phyloP scores from a whole-genome alignment of 2,888 invertebrate genomes.

The Onthophagus sagittarius region DNA sequence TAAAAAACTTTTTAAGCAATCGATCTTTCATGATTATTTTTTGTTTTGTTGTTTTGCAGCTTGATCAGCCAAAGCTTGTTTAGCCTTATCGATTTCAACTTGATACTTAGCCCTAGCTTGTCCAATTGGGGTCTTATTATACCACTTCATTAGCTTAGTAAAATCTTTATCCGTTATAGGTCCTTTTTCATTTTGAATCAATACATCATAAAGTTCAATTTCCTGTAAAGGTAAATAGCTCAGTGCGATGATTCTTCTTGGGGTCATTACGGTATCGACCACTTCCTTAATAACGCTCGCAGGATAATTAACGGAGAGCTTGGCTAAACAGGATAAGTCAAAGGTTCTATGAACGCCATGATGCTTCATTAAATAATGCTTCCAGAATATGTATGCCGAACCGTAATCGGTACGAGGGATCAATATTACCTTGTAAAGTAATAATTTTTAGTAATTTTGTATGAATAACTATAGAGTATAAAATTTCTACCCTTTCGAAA shows the following conservation, averaged over 20 bases:
- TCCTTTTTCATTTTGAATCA: conserved; percentile 40
- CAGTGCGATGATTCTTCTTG: conserved; percentile 53
- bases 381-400: conserved; percentile 55
- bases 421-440: conserved; percentile 36
- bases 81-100: conserved; percentile 28
- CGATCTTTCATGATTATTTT: conserved; percentile 26
- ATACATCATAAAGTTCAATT: conserved; percentile 51
- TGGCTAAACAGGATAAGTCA: conserved; percentile 57
- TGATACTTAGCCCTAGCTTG: conserved; percentile 39
- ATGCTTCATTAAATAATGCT: conserved; percentile 56
- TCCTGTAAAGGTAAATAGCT: conserved; percentile 53
- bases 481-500: conserved; percentile 52
- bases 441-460: conserved; percentile 1
- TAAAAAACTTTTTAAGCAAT: neutral
- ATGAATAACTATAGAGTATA: neutral
- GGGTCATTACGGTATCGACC: conserved; percentile 48
- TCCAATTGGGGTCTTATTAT: conserved; percentile 42
- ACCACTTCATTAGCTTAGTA: conserved; percentile 53
- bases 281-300: conserved; percentile 51
- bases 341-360: conserved; percentile 58
- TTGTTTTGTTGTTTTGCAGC: conserved; percentile 37
- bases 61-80: conserved; percentile 35
- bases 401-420: conserved; percentile 57
- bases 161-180: conserved; percentile 49
- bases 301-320: conserved; percentile 54